These are phyloP conservation scores for Hydraecia micacea DNA, from an alignment of 2,888 invertebrate species.

Conservation along the genomic window DNA sequence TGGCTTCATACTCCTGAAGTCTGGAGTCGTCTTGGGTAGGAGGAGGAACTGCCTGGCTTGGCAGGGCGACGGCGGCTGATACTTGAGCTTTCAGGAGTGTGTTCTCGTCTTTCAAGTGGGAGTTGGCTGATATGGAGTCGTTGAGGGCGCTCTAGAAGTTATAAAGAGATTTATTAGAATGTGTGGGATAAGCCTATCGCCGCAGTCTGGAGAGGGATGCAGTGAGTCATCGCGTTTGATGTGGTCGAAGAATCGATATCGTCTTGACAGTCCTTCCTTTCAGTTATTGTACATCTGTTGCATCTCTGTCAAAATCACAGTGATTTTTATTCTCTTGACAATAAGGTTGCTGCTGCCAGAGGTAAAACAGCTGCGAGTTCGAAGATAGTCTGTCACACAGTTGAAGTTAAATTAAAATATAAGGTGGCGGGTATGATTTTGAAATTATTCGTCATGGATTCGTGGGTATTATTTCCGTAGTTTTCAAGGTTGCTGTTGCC, in stretches of 20 bases:
- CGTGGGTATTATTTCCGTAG: background rate
- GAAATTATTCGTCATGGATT: background rate
- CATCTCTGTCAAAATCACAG: too few relatives aligned
- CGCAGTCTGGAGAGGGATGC: background rate
- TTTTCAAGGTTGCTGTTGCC: background rate
- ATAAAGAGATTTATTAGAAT: background rate
- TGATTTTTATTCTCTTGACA: background rate
- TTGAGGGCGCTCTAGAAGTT: conserved; percentile 85
- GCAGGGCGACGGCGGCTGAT: conserved; percentile 80
- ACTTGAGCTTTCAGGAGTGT: conserved; percentile 94
- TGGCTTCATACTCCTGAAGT: conserved; percentile 62
- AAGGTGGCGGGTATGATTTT: background rate
- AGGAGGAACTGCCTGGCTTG: conserved; percentile 12
- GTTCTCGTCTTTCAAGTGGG: conserved; percentile 96
- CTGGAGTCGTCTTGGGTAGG: conserved; percentile 43
- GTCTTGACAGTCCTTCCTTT: background rate
- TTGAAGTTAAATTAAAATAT: background rate
- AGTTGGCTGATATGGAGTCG: conserved; percentile 93
- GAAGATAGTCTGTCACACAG: background rate
- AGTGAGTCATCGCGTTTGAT: background rate
- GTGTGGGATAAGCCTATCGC: background rate
- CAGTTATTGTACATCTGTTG: background rate
- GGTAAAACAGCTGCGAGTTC: background rate
- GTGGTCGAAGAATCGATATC: background rate
- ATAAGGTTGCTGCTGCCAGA: background rate